phyloP scores from a whole-genome alignment of 2,113 vertebrate species.

The Ammodytes dubius region DNA sequence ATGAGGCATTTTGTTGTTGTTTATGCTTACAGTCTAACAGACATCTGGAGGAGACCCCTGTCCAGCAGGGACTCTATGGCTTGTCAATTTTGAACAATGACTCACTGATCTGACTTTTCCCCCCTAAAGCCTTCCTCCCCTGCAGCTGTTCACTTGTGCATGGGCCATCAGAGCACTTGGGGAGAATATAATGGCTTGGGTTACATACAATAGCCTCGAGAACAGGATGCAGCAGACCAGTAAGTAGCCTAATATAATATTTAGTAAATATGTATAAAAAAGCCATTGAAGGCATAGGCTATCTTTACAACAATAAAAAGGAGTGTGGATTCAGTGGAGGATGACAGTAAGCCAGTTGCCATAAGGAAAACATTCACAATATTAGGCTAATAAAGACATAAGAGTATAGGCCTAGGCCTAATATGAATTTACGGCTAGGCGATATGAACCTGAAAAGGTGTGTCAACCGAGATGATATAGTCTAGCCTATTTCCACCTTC shows the following conservation, averaged over 20 bases:
- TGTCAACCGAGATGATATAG: background rate
- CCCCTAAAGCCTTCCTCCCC: background rate
- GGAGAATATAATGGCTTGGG: background rate
- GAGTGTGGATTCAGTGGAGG: background rate
- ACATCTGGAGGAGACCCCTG: slow-evolving; percentile 23
- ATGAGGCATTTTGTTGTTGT: background rate
- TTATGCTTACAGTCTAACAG: background rate
- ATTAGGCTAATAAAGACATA: too few species aligned
- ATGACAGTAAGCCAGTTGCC: background rate
- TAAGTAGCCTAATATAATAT: background rate
- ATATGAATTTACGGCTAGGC: background rate
- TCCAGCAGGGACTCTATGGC: background rate
- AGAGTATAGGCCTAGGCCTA: too few species aligned
- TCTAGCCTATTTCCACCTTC: background rate
- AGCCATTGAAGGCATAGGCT: background rate
- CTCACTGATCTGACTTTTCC: slow-evolving; percentile 1
- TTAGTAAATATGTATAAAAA: background rate
- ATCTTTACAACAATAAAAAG: background rate
- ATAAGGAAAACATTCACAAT: background rate
- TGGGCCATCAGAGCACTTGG: background rate
- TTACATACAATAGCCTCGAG: background rate
- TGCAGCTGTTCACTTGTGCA: slow-evolving; percentile 34
- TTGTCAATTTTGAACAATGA: slow-evolving; percentile 4
- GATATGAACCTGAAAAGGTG: slow-evolving; percentile 5
- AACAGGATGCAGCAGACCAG: background rate